Evolutionary conservation across 1,140 invertebrate genomes (phyloP).

Genomic region (Drosophila micromelanica): DNA sequence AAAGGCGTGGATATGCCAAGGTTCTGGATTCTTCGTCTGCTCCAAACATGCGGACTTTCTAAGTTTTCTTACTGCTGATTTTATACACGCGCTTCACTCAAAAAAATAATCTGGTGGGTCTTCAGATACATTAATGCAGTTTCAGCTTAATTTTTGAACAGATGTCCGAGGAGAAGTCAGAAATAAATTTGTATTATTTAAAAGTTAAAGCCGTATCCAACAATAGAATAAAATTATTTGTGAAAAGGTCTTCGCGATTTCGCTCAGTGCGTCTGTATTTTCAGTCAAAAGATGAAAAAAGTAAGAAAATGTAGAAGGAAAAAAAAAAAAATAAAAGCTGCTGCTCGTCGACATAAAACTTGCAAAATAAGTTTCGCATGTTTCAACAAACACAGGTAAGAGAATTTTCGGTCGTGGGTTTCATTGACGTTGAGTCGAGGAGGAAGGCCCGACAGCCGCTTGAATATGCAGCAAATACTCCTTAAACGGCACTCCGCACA

Average conservation of each 20-base stretch:
- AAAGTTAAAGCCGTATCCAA: neutral
- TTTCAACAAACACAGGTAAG: constrained; percentile 72
- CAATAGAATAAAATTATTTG: neutral
- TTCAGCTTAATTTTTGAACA: too few relatives aligned
- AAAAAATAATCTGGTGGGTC: constrained; percentile 7
- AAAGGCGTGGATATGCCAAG: constrained; percentile 54
- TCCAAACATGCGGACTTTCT: constrained; percentile 53
- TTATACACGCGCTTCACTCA: constrained; percentile 59
- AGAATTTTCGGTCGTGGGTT: constrained; percentile 55
- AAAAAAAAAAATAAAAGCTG: constrained; percentile 72
- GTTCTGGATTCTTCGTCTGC: constrained; percentile 41
- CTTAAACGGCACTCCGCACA: constrained; percentile 53
- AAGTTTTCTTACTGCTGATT: constrained; percentile 67
- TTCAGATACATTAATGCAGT: neutral
- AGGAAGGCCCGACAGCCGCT: constrained; percentile 37
- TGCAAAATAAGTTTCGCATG: constrained; percentile 82
- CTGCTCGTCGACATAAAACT: constrained; percentile 77
- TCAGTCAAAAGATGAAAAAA: constrained; percentile 71
- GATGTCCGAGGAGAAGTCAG: too few relatives aligned
- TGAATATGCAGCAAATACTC: constrained; percentile 82
- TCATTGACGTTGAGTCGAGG: constrained; percentile 28
- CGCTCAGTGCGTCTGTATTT: constrained; percentile 67
- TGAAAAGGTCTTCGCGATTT: constrained; percentile 13
- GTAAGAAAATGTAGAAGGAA: constrained; percentile 57
- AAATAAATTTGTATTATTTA: neutral